Evolutionary conservation across 2,113 vertebrate species (phyloP).

Genomic region (Salvelinus namaycush): DNA sequence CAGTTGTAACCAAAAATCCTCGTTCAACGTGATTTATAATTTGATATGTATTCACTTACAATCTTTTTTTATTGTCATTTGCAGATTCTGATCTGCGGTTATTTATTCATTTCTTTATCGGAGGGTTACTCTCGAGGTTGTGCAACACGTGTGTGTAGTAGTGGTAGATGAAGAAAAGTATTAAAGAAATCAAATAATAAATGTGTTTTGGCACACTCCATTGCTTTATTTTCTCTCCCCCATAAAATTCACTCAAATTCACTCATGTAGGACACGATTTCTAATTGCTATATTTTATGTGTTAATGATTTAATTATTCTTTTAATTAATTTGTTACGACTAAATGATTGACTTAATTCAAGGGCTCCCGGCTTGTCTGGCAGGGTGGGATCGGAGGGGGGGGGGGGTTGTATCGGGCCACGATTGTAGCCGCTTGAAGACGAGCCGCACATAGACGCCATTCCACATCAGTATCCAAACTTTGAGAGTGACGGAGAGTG

Average conservation of each 20-base stretch:
- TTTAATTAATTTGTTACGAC: constrained; percentile 81
- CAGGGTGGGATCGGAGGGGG: constrained; percentile 26
- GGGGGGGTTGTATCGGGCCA: background rate
- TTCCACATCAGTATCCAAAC: constrained; percentile 44
- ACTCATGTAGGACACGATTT: constrained; percentile 78
- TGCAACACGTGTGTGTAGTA: constrained; percentile 29
- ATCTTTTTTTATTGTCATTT: constrained; percentile 21
- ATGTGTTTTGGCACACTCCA: constrained; percentile 68
- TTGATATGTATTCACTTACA: constrained; percentile 14
- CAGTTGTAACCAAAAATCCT: background rate
- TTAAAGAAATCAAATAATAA: constrained; percentile 70
- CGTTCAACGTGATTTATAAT: background rate
- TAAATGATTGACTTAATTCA: constrained; percentile 79
- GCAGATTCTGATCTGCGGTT: constrained; percentile 19
- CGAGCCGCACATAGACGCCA: constrained; percentile 39
- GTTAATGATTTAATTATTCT: constrained; percentile 83
- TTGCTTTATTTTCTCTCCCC: constrained; percentile 62
- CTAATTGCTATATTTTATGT: constrained; percentile 77
- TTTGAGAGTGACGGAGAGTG: constrained; percentile 7
- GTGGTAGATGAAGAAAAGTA: constrained; percentile 40
- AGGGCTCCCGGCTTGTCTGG: constrained; percentile 67
- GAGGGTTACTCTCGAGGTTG: constrained; percentile 39
- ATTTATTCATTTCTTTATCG: constrained; percentile 32
- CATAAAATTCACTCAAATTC: constrained; percentile 75
- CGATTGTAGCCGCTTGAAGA: constrained; percentile 39